A percentile compares a stretch with the other conserved stretches of the same genome.
Conservation (phyloP, 2,113 vertebrate genomes). For the Neodontobutis hainanensis region DNA sequence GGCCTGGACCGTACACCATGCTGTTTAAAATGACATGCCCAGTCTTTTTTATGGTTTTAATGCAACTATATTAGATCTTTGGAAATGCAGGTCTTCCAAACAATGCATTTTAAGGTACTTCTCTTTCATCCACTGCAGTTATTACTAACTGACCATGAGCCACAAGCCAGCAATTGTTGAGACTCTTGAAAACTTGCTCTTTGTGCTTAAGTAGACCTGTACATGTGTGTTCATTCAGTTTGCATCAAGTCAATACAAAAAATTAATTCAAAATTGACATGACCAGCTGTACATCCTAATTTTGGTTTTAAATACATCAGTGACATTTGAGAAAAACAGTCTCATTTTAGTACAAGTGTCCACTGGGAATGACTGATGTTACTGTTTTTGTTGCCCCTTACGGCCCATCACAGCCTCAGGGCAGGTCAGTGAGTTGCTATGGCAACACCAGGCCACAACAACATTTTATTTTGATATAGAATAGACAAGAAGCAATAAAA, state of each 20-base stretch:
- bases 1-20: not conserved
- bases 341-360: conserved; percentile 1
- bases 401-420: conserved; percentile 31
- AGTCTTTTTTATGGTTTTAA: not conserved
- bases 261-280: no score
- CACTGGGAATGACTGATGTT: conserved; percentile 33
- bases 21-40: not conserved
- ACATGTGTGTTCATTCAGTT: no score
- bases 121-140: conserved; percentile 7
- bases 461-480: conserved; percentile 24
- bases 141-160: not conserved
- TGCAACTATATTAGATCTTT: not conserved
- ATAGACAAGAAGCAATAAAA: not conserved
- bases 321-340: no score
- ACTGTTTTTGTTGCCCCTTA: conserved; percentile 21
- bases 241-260: no score
- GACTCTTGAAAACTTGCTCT: not conserved
- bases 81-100: not conserved
- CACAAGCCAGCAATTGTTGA: not conserved
- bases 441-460: conserved; percentile 28
- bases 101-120: not conserved
- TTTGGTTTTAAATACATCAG: no score
- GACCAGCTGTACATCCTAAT: no score
- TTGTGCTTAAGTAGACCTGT: not conserved
- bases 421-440: conserved; percentile 47